These are phyloP conservation scores for Nemotelus pantherinus DNA, from an alignment of 2,888 invertebrate species.

Conservation along the genomic window DNA sequence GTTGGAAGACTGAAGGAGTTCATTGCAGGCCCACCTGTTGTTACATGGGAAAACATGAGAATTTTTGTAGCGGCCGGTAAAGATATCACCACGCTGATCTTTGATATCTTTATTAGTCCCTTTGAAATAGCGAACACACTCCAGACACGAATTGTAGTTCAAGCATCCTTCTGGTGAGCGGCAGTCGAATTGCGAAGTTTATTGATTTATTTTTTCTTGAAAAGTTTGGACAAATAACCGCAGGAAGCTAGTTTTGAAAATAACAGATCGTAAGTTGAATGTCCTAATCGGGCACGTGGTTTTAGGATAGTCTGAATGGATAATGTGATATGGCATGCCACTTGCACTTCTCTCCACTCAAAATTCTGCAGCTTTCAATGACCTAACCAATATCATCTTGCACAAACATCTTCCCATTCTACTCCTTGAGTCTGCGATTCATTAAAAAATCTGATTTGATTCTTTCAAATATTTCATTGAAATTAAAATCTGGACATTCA, in stretches of 20 bases:
- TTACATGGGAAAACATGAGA: conserved; percentile 25
- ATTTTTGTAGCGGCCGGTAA: neutral
- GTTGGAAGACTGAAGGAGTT: neutral
- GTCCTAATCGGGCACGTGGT: too few relatives aligned
- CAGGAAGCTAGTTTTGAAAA: conserved; percentile 43
- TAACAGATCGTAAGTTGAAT: too few relatives aligned
- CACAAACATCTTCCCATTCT: neutral
- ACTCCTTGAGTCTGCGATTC: neutral
- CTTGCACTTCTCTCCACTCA: too few relatives aligned
- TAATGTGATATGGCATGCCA: too few relatives aligned
- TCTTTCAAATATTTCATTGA: conserved; percentile 34
- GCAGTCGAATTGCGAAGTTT: neutral
- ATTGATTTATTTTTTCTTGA: conserved; percentile 49
- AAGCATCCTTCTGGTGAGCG: neutral
- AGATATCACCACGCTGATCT: neutral
- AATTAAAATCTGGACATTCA: conserved; percentile 50
- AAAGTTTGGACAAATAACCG: conserved; percentile 50
- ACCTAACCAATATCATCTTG: too few relatives aligned
- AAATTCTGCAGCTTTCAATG: too few relatives aligned
- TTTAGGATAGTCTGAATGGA: too few relatives aligned
- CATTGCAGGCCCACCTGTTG: conserved; percentile 30
- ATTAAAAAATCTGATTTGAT: conserved; percentile 6
- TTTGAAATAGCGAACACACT: conserved; percentile 48
- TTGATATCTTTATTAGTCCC: conserved; percentile 51
- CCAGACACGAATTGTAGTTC: conserved; percentile 48